Conservation (phyloP, 2,797 vertebrate genomes). For the Morus bassanus region DNA sequence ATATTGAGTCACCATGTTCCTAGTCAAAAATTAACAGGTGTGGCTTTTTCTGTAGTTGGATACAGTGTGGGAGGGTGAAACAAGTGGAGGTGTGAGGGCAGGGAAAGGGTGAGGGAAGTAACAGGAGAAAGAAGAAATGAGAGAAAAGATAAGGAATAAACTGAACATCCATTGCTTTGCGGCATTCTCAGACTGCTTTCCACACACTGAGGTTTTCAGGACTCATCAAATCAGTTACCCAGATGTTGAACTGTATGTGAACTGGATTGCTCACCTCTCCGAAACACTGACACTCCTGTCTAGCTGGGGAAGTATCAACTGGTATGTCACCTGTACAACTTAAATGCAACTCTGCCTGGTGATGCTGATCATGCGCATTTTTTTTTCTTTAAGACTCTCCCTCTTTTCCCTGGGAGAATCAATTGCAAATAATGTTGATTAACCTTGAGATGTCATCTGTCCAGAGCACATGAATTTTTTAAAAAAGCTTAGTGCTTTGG, state of each 20-base stretch:
- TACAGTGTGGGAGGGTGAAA: not conserved
- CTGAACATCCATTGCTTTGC: not conserved
- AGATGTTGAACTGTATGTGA: not conserved
- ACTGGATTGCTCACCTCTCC: not conserved
- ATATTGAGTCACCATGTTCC: fast-evolving
- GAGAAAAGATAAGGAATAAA: not conserved
- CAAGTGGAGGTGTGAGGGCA: not conserved
- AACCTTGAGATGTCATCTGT: not conserved
- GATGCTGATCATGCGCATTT: not conserved
- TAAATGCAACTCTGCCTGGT: not conserved
- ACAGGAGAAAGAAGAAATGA: not conserved
- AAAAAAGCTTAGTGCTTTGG: not conserved
- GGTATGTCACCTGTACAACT: not conserved
- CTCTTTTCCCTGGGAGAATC: not conserved
- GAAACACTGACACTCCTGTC: fast-evolving
- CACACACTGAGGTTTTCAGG: fast-evolving
- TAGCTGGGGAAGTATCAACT: not conserved
- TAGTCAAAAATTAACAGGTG: not conserved
- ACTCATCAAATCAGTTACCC: not conserved
- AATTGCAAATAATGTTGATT: not conserved
- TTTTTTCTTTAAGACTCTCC: not conserved
- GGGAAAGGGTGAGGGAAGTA: not conserved
- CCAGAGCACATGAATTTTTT: not conserved
- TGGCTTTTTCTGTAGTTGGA: not conserved
- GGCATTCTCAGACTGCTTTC: not conserved